Evolutionary conservation across 1,140 invertebrate species (phyloP).

Genomic region (Carcinoscorpius rotundicauda): DNA sequence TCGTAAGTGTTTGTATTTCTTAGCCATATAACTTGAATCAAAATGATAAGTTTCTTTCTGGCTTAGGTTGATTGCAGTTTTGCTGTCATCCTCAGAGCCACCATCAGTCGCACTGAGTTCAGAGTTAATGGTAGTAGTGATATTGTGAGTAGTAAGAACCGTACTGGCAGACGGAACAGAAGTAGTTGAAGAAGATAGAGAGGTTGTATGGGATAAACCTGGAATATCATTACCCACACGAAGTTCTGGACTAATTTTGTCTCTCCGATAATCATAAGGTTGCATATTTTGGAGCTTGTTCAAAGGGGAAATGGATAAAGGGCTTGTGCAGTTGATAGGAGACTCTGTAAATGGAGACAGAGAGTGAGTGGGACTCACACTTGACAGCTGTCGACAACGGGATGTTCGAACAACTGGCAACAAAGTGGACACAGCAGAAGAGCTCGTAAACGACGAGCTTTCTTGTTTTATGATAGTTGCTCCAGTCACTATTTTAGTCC

Average conservation of each 20-base stretch:
- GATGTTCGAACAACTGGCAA: background rate
- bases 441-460: conserved; percentile 25
- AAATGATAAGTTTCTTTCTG: conserved; percentile 10
- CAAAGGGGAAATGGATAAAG: conserved; percentile 49
- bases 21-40: conserved; percentile 30
- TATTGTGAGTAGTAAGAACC: too few species aligned
- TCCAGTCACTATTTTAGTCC: conserved; percentile 23
- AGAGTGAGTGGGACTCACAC: conserved; percentile 23
- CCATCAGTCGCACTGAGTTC: conserved; percentile 20
- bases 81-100: conserved; percentile 24
- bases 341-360: conserved; percentile 6
- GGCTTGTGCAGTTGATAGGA: conserved; percentile 26
- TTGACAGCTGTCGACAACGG: background rate
- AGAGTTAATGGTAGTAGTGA: conserved; percentile 35
- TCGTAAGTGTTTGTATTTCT: conserved; percentile 42
- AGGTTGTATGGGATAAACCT: conserved; percentile 28
- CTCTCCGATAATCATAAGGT: conserved; percentile 74
- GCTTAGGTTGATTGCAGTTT: conserved; percentile 23
- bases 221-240: conserved; percentile 35
- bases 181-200: conserved; percentile 23
- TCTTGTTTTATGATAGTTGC: conserved; percentile 26
- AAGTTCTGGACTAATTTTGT: conserved; percentile 38
- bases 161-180: conserved; percentile 13
- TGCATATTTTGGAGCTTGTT: conserved; percentile 88
- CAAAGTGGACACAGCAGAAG: background rate